Evolutionary conservation across 2,888 invertebrate genomes (phyloP).

Genomic region (Lepidonotus clava): DNA sequence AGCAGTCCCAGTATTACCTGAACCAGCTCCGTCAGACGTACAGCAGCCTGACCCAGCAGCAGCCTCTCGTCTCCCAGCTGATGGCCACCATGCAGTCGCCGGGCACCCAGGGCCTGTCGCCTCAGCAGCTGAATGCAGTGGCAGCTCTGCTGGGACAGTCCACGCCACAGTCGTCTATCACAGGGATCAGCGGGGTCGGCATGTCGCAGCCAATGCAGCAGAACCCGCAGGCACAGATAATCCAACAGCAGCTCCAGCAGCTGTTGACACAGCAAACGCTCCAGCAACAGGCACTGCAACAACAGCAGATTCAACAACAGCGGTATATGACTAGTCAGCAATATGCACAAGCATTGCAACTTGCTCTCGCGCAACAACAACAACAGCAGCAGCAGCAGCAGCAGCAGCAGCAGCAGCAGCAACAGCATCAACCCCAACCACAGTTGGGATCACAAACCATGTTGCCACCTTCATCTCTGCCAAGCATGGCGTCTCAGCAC

Average conservation of each 20-base stretch:
- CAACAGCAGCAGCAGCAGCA: constrained; percentile 28
- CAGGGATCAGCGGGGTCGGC: constrained; percentile 20
- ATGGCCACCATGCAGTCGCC: constrained; percentile 3
- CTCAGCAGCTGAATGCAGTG: constrained; percentile 28
- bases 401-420: background rate
- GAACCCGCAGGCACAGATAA: background rate
- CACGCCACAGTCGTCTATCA: constrained; percentile 29
- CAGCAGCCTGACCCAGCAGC: background rate
- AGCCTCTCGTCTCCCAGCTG: background rate
- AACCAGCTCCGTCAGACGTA: background rate
- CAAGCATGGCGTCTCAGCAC: constrained; percentile 2
- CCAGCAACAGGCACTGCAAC: constrained; percentile 43
- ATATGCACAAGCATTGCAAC: background rate
- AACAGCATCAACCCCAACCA: background rate
- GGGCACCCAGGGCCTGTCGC: background rate
- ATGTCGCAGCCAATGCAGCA: background rate
- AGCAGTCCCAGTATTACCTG: background rate
- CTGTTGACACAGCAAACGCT: constrained; percentile 26
- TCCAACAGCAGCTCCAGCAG: constrained; percentile 49
- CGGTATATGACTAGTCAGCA: background rate
- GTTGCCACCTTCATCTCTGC: background rate
- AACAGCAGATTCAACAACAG: constrained; percentile 31
- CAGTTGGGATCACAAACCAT: background rate
- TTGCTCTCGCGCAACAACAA: constrained; percentile 16
- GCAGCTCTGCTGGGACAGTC: constrained; percentile 40